Evolutionary conservation across 2,888 invertebrate species (phyloP), one percentile per base, ranked within the genome.

Genomic region (Zhuqinia jingwanae): DNA sequence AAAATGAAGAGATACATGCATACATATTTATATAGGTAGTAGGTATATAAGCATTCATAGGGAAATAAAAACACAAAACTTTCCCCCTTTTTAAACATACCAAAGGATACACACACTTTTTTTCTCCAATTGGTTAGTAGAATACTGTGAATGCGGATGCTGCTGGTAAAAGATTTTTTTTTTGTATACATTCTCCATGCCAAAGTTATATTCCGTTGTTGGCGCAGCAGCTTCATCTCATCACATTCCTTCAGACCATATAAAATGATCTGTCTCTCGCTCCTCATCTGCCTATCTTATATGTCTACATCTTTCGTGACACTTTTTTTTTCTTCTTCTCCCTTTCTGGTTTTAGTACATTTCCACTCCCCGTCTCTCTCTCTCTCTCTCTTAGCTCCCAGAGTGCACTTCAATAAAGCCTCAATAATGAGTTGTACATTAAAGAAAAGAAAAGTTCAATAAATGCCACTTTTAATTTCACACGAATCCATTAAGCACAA

Each of bases 401-500:
- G 15, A 27, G 53, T 60, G 45, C 68, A 68, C 80, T 36, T 80
- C 22, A 80, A 68, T 22, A 22, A 58, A 58, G 53, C 17, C 53
- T 53, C 53, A 77, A 58, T 77, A 77, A 58, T 77, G 42, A 63
- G 78, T 78, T 36, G 36, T 36, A 53, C 25, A 27, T 60, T 60
- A 65, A 36, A 20, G 45, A 47, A 20, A 47, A 70, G 47, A 82
- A 42, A 53, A 70, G 58, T 76, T 86, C 76, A 86, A 86, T 86
- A 86, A 86, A 87, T 87, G 82, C 87, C 87, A 87, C 82, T 87
- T 87, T 87, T 87, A 87, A 87, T 87, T 82, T 82, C 78, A 77
- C 77, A 68, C 70, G 78, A 70, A 82, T 78, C 87, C 87, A 87
- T 87, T 87, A 87, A 78, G 30, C 76, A 17, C 50, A 42, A 77